A percentile compares a stretch with the other conserved stretches of the same genome.
Evolutionary conservation across 2,888 invertebrate species (phyloP).

Genomic region (Patella pellucida): DNA sequence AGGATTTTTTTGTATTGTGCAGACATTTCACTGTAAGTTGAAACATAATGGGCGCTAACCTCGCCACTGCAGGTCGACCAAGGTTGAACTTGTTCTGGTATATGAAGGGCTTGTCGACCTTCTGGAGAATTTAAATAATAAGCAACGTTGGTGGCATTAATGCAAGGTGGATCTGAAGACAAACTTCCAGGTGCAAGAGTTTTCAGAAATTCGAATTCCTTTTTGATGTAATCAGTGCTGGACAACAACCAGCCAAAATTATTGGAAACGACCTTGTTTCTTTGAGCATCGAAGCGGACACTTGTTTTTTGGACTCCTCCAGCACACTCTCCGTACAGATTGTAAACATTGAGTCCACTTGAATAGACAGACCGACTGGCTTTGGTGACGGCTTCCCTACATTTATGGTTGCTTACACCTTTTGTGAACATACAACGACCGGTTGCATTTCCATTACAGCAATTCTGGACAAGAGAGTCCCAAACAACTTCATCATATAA

Average conservation of each 20-base stretch:
- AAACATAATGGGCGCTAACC: not conserved
- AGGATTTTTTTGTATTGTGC: slow-evolving; percentile 57
- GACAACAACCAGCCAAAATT: slow-evolving; percentile 40
- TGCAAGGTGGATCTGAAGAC: slow-evolving; percentile 59
- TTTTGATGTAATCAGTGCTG: slow-evolving; percentile 3
- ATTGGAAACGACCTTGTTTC: slow-evolving; percentile 23
- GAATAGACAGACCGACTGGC: slow-evolving; percentile 39
- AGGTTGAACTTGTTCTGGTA: slow-evolving; percentile 49
- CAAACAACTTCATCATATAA: slow-evolving; percentile 54
- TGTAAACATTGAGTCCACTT: slow-evolving; percentile 69
- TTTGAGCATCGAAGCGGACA: slow-evolving; percentile 12
- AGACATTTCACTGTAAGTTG: slow-evolving; percentile 51
- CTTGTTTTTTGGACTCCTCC: slow-evolving; percentile 24
- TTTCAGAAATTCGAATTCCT: slow-evolving; percentile 27
- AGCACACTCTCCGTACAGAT: slow-evolving; percentile 68
- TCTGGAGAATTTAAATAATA: slow-evolving; percentile 75
- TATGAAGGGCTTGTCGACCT: slow-evolving; percentile 66
- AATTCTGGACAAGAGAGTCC: slow-evolving; percentile 40
- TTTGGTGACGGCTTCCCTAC: slow-evolving; percentile 20
- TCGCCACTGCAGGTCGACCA: slow-evolving; percentile 67
- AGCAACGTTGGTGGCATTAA: slow-evolving; percentile 46
- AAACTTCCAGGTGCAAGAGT: slow-evolving; percentile 27
- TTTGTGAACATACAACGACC: slow-evolving; percentile 43
- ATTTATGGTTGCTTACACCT: slow-evolving; percentile 11
- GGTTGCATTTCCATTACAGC: slow-evolving; percentile 44